Evolutionary conservation across 2,113 vertebrate genomes (phyloP), one percentile per base, ranked within the genome.

Genomic region (Zeus faber): DNA sequence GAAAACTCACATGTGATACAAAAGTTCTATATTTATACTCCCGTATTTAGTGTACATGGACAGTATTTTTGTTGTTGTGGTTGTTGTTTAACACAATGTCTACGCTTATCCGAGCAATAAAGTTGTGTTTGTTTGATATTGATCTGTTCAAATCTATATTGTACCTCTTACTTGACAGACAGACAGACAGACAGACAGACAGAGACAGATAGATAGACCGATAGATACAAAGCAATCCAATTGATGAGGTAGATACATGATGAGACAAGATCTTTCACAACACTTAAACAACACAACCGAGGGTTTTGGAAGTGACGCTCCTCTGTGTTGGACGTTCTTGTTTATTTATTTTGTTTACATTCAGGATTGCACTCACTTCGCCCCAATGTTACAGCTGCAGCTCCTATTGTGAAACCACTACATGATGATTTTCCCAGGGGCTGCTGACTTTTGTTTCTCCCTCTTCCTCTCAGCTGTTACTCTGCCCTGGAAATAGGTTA

Each of bases 1-100:
- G 44, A 62, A 66, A 60, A 60, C 52, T 77, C 46, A 25, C 60
- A 53, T 25, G 52, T 77, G 67, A 61, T 49, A 62, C 53, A 80
- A 41, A 83, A 68, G 75, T 50, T 78, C 58, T 83, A 82, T 85
- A 80, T 84, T 87, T 85, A 84, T 79, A 78, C 44, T 63, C 61
- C 35, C 72, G 45, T 82, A 74, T 80, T 81, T 61, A 5, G 74
- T 79, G 65, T 74, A 73, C 54, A 65, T 71, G 43, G 72, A 56
- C 24, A 25, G 22, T 62, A 60, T 71, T 63, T 13, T 40, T 16
- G 16, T n/a, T n/a, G 16, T 45, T 76, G 55, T 74, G 54, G 49
- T 68, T 39, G 47, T 60, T 72, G 65, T 84, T 73, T 77, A 70
- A 67, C 27, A 72, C 35, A 69, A 51, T 64, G 39, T 54, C 13